Base-by-base conservation (phyloP, 2,113 vertebrate species). In the Phycodurus eques region DNA sequence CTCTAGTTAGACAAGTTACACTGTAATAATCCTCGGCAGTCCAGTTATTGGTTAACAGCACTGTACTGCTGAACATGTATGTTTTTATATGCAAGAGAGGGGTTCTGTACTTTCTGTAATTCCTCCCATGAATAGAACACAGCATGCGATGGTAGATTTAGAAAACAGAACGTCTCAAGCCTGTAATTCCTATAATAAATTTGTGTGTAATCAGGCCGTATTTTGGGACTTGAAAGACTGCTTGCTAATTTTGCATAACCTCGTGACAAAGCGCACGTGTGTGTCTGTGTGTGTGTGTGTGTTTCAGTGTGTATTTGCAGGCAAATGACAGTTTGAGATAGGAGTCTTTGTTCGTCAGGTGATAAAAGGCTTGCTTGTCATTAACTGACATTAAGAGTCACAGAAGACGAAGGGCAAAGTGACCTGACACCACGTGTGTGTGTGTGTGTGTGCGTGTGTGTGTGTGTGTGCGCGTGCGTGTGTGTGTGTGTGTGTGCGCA, bases 301-400 rank as follows among this genome's bases (percentile, higher is more conserved):
- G 49, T 67, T 14, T 44, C 11, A 9, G 46, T 72, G 33, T 62
- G 53, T 47, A 42, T 47, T 33, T 42, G 57, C 19, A 31, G 7
- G n/a, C 63, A 20, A 0, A 70, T 1, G 72, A 51, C 67, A 2
- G 56, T 22, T 31, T 19, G 47, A 69, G 70, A 47, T 35, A 54
- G 51, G 68, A 43, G 47, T 80, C 79, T 78, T 85, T 85, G 76
- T 90, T 44, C 47, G 68, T 65, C 74, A 71, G 80, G 83, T 77
- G 82, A 87, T 88, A 87, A 86, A 86, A 85, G 80, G 73, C 75
- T 73, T 68, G 74, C 80, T 75, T 81, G 89, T 90, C 82, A 86
- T 90, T 89, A 86, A 87, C 75, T 85, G 83, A 83, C 85, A 90
- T 85, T 83, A 85, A 86, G 78, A 86, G 87, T 85, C 85, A 82